Base-by-base conservation (phyloP, 2,113 vertebrate species). In the Lophotis ruficrista region DNA sequence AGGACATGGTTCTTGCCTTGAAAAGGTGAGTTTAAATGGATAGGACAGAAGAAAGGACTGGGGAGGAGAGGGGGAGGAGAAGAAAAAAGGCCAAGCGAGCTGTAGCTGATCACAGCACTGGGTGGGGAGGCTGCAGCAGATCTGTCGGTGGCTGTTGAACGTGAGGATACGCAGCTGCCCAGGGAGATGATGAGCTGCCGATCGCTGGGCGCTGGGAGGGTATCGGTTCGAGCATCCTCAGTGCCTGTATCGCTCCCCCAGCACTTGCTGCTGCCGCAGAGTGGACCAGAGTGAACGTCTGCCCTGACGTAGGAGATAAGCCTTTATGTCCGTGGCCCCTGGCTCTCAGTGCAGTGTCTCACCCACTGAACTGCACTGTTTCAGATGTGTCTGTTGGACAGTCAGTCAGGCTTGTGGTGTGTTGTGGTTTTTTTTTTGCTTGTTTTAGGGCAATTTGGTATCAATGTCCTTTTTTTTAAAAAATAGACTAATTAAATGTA, bases 331-430 rank as follows among this genome's bases (percentile, higher is more conserved):
- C 11, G 0, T n/a, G 57, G 33, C 14, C 50, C 23, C 75, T 61
- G 70, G 25, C 37, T 48, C 47, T 43, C 41, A 23, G 54, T n/a
- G 9, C 31, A 10, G 8, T 76, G 30, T 43, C 48, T 30, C 25
- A 13, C 1, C 35, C 7, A 0, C n/a, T 30, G 51, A 45, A 14
- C n/a, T 22, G 41, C 8, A 1, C 48, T 14, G 3, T 22, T 70
- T 62, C 48, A 5, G n/a, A 7, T 50, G 21, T 31, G 5, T 41
- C 18, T 60, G 23, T 21, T 72, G 68, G 38, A 18, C 27, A 28
- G 8, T 17, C 22, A 6, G 19, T 28, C 31, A 60, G 35, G 12
- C 37, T 58, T 72, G 22, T 9, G 31, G 7, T 35, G 47, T 19
- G 27, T 4, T 69, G 66, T 5, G 8, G 22, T 23, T 41, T 45